These are phyloP conservation scores for Thunnus thynnus DNA, from an alignment of 2,113 vertebrate genomes.

Conservation along the genomic window DNA sequence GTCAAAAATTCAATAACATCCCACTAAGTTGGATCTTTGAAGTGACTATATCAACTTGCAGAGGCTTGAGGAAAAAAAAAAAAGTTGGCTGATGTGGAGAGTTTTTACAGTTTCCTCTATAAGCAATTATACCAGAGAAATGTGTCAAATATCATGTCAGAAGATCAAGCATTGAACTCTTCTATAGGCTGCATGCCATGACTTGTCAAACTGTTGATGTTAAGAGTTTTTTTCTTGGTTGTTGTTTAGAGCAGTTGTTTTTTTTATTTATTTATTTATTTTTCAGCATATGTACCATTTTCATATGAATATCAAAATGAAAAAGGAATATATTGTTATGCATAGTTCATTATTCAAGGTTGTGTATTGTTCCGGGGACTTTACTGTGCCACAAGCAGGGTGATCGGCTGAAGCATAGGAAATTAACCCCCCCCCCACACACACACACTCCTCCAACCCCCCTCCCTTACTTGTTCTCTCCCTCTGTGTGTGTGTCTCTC, in stretches of 20 bases:
- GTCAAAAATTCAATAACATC: slow-evolving; percentile 84
- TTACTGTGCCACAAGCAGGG: slow-evolving; percentile 63
- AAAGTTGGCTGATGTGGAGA: slow-evolving; percentile 51
- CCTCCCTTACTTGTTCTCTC: slow-evolving; percentile 32
- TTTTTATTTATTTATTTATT: background rate
- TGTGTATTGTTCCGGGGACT: slow-evolving; percentile 64
- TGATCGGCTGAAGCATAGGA: slow-evolving; percentile 59
- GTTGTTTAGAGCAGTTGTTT: slow-evolving; percentile 31
- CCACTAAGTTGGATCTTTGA: slow-evolving; percentile 79
- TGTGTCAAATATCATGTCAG: slow-evolving; percentile 69
- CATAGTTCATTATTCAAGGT: slow-evolving; percentile 70
- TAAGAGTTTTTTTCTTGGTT: slow-evolving; percentile 39
- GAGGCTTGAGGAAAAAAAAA: slow-evolving; percentile 44
- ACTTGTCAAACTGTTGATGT: slow-evolving; percentile 52
- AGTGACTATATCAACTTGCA: slow-evolving; percentile 69
- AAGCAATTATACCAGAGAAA: slow-evolving; percentile 75
- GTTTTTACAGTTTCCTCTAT: slow-evolving; percentile 61
- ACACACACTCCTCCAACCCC: background rate
- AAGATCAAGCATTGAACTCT: slow-evolving; percentile 60
- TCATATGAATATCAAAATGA: slow-evolving; percentile 51
- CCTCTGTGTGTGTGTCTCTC: slow-evolving; percentile 31
- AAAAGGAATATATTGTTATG: slow-evolving; percentile 57
- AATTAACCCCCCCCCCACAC: slow-evolving; percentile 62
- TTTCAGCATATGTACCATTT: slow-evolving; percentile 35
- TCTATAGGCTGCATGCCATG: slow-evolving; percentile 34